Percentiles rank a stretch among this genome's conserved stretches.
phyloP scores from a whole-genome alignment of 2,888 invertebrate genomes.

The Choreutis nemorana region DNA sequence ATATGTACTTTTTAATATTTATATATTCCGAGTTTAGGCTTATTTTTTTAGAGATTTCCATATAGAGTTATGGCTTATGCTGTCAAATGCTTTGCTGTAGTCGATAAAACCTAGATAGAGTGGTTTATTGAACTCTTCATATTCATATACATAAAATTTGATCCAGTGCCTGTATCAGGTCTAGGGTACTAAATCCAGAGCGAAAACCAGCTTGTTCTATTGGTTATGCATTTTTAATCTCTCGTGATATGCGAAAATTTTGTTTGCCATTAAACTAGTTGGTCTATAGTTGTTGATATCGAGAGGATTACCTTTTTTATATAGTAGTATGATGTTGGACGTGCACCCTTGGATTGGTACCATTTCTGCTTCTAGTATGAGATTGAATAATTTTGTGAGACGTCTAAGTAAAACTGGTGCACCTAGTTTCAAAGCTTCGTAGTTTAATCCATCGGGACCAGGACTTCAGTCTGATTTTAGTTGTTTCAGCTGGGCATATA shows the following conservation, averaged over 20 bases:
- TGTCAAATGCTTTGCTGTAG: conserved; percentile 8
- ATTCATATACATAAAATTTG: too few species aligned
- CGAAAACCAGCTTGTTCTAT: background rate
- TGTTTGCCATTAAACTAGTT: background rate
- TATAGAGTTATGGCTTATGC: conserved; percentile 5
- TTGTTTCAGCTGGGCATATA: background rate
- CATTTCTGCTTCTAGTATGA: background rate
- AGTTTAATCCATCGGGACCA: background rate
- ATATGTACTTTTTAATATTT: background rate
- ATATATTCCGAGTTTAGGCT: background rate
- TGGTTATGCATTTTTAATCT: background rate
- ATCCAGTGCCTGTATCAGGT: too few species aligned
- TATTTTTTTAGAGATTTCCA: conserved; percentile 3
- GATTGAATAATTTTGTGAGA: background rate
- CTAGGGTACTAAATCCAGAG: background rate
- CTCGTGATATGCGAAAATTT: background rate
- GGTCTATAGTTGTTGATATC: background rate
- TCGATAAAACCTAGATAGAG: conserved; percentile 9
- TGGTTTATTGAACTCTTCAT: conserved; percentile 1
- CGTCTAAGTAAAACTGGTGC: background rate
- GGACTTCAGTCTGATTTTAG: background rate
- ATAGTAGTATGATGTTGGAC: background rate
- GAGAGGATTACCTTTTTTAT: background rate
- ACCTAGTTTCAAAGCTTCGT: background rate
- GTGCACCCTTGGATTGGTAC: background rate